Conservation (phyloP, 2,113 vertebrate genomes). For the Nothoprocta pentlandii region DNA sequence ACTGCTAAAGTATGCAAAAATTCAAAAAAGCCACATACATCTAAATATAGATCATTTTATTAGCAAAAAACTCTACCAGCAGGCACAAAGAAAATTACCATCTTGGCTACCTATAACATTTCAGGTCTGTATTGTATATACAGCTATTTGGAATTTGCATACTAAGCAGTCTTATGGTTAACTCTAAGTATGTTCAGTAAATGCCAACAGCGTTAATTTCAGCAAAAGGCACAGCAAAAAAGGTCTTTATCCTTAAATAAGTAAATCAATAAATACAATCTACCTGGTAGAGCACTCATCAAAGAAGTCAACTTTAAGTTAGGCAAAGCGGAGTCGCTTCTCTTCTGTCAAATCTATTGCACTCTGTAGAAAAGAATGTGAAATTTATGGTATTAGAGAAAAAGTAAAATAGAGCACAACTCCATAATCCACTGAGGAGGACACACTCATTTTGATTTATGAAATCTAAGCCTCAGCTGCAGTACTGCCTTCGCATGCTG, state of each 20-base stretch:
- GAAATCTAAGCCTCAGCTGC: accelerated
- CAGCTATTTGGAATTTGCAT: neutral
- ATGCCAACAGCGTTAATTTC: neutral
- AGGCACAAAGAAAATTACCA: accelerated
- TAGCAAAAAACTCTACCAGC: neutral
- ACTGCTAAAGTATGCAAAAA: no score
- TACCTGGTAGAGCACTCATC: neutral
- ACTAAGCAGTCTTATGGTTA: neutral
- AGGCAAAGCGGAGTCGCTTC: neutral
- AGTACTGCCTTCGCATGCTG: accelerated
- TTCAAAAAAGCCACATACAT: neutral
- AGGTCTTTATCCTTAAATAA: neutral
- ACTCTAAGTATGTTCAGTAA: neutral
- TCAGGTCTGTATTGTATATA: neutral
- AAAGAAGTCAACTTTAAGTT: neutral
- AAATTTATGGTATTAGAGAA: neutral
- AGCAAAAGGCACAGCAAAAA: neutral
- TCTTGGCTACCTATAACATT: neutral
- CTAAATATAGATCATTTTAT: neutral
- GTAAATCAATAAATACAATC: neutral
- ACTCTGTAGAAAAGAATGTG: conserved; percentile 23
- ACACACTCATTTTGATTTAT: accelerated
- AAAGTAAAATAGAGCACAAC: neutral
- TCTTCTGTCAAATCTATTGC: neutral
- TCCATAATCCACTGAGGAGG: neutral